A percentile compares a stretch with the other conserved stretches of the same genome.
phyloP scores from a whole-genome alignment of 2,888 invertebrate species.

The Drosophila meridiana region DNA sequence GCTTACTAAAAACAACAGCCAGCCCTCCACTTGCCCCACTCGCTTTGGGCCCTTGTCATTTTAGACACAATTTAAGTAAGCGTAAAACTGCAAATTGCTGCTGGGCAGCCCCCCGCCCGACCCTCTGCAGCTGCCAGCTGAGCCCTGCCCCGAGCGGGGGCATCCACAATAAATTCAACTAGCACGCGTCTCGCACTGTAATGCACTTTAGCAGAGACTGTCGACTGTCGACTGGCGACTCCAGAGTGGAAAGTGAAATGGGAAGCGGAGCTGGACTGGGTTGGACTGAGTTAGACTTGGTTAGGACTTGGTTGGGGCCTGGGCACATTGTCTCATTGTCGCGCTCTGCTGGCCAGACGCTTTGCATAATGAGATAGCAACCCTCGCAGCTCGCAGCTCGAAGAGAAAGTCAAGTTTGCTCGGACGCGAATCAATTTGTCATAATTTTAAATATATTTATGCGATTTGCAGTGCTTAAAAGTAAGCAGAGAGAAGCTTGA shows the following conservation, averaged over 20 bases:
- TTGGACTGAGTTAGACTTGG: not conserved
- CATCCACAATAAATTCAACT: conserved; percentile 67
- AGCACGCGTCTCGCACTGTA: conserved; percentile 61
- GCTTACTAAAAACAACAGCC: conserved; percentile 39
- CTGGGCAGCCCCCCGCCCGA: conserved; percentile 39
- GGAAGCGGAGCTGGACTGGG: not conserved
- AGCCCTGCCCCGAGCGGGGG: conserved; percentile 4
- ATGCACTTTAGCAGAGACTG: conserved; percentile 48
- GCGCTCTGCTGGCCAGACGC: conserved; percentile 67
- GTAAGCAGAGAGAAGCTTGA: conserved; percentile 6
- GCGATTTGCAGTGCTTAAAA: conserved; percentile 28
- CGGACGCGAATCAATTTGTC: conserved; percentile 61
- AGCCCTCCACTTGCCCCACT: conserved; percentile 48
- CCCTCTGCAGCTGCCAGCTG: not conserved
- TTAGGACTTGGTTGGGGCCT: too few species aligned
- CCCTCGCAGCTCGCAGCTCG: conserved; percentile 30
- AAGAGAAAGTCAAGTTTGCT: conserved; percentile 46
- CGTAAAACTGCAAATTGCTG: conserved; percentile 81
- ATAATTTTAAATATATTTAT: conserved; percentile 68
- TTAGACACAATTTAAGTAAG: conserved; percentile 80
- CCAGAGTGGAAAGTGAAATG: conserved; percentile 22
- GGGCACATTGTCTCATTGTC: conserved; percentile 70
- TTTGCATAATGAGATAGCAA: conserved; percentile 74
- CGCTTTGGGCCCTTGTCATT: conserved; percentile 61
- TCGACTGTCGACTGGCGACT: conserved; percentile 3